Evolutionary conservation across 2,113 vertebrate species (phyloP).

Genomic region (Anhinga rufa): DNA sequence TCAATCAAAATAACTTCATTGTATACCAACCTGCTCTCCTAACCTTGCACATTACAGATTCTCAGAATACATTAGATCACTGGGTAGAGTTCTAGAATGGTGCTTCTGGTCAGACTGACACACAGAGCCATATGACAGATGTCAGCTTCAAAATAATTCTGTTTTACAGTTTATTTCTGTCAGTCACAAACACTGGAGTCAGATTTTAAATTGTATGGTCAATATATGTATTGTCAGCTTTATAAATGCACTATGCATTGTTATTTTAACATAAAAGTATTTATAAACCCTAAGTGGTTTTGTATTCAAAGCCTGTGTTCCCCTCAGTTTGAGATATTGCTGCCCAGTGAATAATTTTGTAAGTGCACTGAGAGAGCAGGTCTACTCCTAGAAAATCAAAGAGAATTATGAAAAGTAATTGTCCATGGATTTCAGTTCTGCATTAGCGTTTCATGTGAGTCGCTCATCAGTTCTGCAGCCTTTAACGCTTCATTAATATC

Average conservation of each 20-base stretch:
- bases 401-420: conserved; percentile 47
- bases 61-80: background rate
- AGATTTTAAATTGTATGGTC: background rate
- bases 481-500: background rate
- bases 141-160: background rate
- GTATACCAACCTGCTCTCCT: background rate
- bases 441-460: background rate
- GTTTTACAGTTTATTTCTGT: background rate
- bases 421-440: conserved; percentile 25
- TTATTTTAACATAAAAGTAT: background rate
- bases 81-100: background rate
- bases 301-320: background rate
- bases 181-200: background rate
- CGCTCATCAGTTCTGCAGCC: background rate
- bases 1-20: background rate
- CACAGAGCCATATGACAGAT: background rate
- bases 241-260: background rate
- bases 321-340: background rate
- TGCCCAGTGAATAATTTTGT: background rate
- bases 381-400: conserved; percentile 48
- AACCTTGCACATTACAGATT: background rate
- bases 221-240: background rate
- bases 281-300: background rate
- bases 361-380: background rate
- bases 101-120: background rate